Conservation (phyloP, 2,797 vertebrate genomes). For the Phoxinus dragarum region DNA sequence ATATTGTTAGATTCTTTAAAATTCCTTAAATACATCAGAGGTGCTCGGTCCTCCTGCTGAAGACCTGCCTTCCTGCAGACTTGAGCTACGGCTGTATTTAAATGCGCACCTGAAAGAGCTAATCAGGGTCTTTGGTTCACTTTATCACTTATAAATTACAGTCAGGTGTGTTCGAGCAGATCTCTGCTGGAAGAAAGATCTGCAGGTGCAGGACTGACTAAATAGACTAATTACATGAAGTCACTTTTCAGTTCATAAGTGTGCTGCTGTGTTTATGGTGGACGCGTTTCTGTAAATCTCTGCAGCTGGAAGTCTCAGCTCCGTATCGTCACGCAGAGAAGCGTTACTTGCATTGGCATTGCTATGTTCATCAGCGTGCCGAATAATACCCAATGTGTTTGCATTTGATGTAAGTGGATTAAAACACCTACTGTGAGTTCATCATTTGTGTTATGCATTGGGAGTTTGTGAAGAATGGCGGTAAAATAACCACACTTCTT, state of each 20-base stretch:
- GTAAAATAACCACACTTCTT: too few species aligned
- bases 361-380: background rate
- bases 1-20: background rate
- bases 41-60: background rate
- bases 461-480: too few species aligned
- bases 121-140: conserved; percentile 24
- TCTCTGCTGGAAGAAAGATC: background rate
- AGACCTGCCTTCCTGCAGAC: background rate
- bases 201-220: background rate
- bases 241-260: background rate
- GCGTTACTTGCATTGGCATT: too few species aligned
- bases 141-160: conserved; percentile 15
- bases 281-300: background rate
- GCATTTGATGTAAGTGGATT: too few species aligned
- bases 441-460: too few species aligned
- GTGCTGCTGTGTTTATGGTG: background rate
- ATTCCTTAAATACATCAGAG: background rate
- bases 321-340: background rate
- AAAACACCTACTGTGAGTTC: too few species aligned
- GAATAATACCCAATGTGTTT: background rate
- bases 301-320: background rate
- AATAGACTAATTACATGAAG: conserved; percentile 17
- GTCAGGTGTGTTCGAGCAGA: conserved; percentile 9
- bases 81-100: conserved; percentile 4
- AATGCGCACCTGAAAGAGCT: background rate